These are phyloP conservation scores for Vespertilio murinus DNA, from an alignment of 2,797 vertebrate genomes.

Conservation along the genomic window DNA sequence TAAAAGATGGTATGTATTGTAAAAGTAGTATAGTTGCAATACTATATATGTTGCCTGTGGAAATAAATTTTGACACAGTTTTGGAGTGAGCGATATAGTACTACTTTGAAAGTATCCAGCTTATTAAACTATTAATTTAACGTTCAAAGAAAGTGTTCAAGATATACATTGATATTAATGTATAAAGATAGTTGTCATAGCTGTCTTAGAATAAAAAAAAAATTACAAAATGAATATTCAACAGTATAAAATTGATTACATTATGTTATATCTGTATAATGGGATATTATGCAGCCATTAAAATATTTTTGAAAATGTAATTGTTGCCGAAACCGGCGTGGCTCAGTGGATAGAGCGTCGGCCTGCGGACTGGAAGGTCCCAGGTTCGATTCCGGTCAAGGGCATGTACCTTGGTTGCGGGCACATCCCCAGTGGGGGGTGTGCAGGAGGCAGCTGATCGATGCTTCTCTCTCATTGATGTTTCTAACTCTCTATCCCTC, in stretches of 20 bases:
- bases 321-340: too few species aligned
- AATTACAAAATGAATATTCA: slow-evolving; percentile 7
- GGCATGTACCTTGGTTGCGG: too few species aligned
- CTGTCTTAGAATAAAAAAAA: slow-evolving; percentile 2
- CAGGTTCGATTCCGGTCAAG: too few species aligned
- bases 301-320: not conserved
- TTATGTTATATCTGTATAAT: not conserved
- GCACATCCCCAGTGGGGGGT: too few species aligned
- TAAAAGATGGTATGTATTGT: not conserved
- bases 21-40: not conserved
- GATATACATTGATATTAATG: not conserved
- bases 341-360: too few species aligned
- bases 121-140: not conserved
- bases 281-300: not conserved
- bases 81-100: not conserved
- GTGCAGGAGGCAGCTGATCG: too few species aligned
- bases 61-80: slow-evolving; percentile 4
- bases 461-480: too few species aligned
- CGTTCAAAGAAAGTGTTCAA: not conserved
- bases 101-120: not conserved
- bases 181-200: not conserved
- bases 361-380: too few species aligned
- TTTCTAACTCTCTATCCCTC: too few species aligned
- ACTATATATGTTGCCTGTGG: not conserved
- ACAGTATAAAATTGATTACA: not conserved